These are phyloP conservation scores for Stegodyphus dumicola DNA, from an alignment of 1,140 invertebrate genomes.

Conservation along the genomic window DNA sequence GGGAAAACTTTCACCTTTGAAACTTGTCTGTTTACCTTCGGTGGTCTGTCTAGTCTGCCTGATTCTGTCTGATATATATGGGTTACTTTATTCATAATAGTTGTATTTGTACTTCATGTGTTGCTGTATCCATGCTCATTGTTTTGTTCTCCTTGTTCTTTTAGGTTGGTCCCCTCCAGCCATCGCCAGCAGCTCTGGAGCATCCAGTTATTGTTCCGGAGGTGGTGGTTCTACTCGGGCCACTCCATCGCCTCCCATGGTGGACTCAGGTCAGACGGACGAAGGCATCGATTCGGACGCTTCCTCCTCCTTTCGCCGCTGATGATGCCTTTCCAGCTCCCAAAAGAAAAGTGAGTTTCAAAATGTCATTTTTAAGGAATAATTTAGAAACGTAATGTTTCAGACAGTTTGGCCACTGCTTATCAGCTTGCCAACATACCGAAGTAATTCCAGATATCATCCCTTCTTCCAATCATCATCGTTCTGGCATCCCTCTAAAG, in stretches of 20 bases:
- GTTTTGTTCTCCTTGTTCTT: not conserved
- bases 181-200: slow-evolving; percentile 41
- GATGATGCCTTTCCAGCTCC: slow-evolving; percentile 38
- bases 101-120: not conserved
- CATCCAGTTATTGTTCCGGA: slow-evolving; percentile 46
- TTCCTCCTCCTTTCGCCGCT: slow-evolving; percentile 38
- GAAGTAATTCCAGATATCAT: too few species aligned
- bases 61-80: too few species aligned
- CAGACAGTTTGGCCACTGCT: too few species aligned
- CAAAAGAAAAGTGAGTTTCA: slow-evolving; percentile 36
- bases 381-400: too few species aligned
- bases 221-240: slow-evolving; percentile 61
- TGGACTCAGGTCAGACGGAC: slow-evolving; percentile 63
- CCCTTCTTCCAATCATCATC: too few species aligned
- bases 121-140: not conserved
- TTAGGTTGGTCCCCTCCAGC: slow-evolving; percentile 48
- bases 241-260: slow-evolving; percentile 74
- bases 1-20: too few species aligned
- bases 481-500: too few species aligned
- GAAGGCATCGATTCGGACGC: slow-evolving; percentile 63
- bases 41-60: too few species aligned
- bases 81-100: not conserved
- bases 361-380: not conserved
- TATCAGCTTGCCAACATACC: too few species aligned
- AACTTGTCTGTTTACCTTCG: too few species aligned